A percentile compares a stretch with the other conserved stretches of the same genome.
Evolutionary conservation across 2,113 vertebrate species (phyloP).

Genomic region (Mesembrinibis cayennensis): DNA sequence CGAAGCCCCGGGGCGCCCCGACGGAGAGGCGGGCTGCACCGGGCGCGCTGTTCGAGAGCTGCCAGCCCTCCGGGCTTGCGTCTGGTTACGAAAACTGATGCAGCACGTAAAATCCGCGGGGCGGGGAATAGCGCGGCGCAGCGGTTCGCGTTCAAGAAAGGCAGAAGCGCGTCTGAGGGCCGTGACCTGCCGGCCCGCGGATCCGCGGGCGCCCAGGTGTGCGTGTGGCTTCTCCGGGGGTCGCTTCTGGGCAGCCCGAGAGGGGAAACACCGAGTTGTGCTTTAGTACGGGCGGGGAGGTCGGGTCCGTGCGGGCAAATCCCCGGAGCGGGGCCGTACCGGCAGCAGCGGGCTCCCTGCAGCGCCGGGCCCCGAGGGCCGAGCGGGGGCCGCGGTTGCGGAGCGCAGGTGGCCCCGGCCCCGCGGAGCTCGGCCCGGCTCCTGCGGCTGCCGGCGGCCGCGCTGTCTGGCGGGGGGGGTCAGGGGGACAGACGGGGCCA

Average conservation of each 20-base stretch:
- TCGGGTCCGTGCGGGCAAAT: background rate
- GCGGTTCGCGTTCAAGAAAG: background rate
- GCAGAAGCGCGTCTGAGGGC: background rate
- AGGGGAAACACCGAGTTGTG: background rate
- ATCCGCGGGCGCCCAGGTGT: background rate
- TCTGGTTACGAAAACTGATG: background rate
- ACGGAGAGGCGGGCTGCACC: background rate
- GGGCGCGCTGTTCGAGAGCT: background rate
- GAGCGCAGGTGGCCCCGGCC: background rate
- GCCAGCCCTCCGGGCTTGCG: background rate
- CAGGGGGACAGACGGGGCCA: background rate
- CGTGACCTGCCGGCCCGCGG: background rate
- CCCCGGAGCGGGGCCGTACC: background rate
- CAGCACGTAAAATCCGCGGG: background rate
- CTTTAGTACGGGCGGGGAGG: background rate
- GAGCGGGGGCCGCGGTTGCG: no score
- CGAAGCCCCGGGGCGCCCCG: background rate
- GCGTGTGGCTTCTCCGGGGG: background rate
- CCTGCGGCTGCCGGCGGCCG: background rate
- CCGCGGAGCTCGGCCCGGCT: background rate
- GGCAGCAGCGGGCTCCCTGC: background rate
- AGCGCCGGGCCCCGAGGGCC: background rate
- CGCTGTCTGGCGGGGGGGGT: background rate
- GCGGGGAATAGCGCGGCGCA: background rate
- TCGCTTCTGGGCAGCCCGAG: background rate